Percentiles rank a stretch among this genome's conserved stretches.
These are phyloP conservation scores for Cosmopolites sordidus DNA, from an alignment of 2,888 invertebrate species.

Conservation along the genomic window DNA sequence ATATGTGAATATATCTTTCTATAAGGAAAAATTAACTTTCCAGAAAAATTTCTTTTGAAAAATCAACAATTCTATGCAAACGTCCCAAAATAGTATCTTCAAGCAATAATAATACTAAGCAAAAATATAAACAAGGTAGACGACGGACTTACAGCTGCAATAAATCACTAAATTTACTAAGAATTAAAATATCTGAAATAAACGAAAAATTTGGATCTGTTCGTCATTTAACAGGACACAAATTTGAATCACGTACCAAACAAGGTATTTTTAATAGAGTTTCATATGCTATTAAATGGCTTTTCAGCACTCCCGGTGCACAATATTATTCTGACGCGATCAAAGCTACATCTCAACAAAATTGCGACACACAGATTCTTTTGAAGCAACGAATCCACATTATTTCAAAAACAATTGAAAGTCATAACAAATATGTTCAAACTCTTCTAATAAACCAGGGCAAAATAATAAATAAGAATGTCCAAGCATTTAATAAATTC, in stretches of 20 bases:
- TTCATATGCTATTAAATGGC: constrained; percentile 22
- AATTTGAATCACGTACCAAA: constrained; percentile 1
- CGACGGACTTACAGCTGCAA: not conserved
- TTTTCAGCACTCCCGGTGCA: constrained; percentile 19
- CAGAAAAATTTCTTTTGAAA: too few relatives aligned
- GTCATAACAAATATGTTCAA: constrained; percentile 28
- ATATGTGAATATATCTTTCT: not conserved
- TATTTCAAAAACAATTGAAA: constrained; percentile 28
- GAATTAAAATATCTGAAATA: not conserved
- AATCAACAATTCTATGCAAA: too few relatives aligned
- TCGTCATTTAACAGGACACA: constrained; percentile 10
- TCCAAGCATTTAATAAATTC: constrained; percentile 19
- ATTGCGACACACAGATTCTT: constrained; percentile 17
- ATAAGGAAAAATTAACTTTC: not conserved
- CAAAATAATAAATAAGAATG: constrained; percentile 16
- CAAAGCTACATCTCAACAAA: constrained; percentile 6
- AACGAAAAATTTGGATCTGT: constrained; percentile 7
- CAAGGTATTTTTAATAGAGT: constrained; percentile 14
- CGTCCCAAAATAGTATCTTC: too few relatives aligned
- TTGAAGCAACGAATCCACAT: constrained; percentile 31
- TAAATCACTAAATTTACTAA: not conserved
- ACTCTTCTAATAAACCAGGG: constrained; percentile 23
- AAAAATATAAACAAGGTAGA: not conserved
- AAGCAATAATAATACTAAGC: not conserved
- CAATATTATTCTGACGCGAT: constrained; percentile 14